These are phyloP conservation scores for Galeopterus variegatus DNA, from an alignment of 2,113 vertebrate species.

Conservation along the genomic window DNA sequence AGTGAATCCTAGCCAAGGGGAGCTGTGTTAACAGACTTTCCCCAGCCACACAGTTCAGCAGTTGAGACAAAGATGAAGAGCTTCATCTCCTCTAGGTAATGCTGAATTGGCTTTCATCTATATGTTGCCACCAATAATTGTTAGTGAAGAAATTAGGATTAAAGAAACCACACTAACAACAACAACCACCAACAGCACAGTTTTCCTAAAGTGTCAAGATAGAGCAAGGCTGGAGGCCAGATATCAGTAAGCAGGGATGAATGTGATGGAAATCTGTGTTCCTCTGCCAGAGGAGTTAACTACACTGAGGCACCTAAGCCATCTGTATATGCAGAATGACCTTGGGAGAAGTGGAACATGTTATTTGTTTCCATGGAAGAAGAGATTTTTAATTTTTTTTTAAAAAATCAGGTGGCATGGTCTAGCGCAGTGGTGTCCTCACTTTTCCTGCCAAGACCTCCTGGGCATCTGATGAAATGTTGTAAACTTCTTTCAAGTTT, in stretches of 20 bases:
- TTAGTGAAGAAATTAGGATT: not conserved
- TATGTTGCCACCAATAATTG: not conserved
- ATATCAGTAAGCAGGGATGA: conserved; percentile 69
- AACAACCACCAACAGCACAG: not conserved
- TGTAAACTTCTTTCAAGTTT: conserved; percentile 44
- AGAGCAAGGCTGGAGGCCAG: conserved; percentile 79
- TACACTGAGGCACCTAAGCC: conserved; percentile 76
- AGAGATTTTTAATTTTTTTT: not conserved
- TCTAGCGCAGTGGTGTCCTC: conserved; percentile 28
- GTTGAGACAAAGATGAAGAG: not conserved
- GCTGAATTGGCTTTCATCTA: not conserved
- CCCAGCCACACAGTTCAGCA: conserved; percentile 38
- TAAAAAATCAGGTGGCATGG: conserved; percentile 17
- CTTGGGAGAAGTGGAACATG: conserved; percentile 79
- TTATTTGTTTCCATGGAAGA: conserved; percentile 65
- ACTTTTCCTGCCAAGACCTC: conserved; percentile 72
- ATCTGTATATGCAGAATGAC: conserved; percentile 83
- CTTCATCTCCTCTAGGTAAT: not conserved
- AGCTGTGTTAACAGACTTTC: conserved; percentile 70
- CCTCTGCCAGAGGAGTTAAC: conserved; percentile 79
- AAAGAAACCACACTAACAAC: not conserved
- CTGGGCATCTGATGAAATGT: conserved; percentile 35
- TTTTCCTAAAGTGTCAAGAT: conserved; percentile 65
- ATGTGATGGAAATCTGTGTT: conserved; percentile 79
- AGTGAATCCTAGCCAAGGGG: conserved; percentile 76